Conservation (phyloP, 2,113 vertebrate genomes). For the Acanthochromis polyacanthus region DNA sequence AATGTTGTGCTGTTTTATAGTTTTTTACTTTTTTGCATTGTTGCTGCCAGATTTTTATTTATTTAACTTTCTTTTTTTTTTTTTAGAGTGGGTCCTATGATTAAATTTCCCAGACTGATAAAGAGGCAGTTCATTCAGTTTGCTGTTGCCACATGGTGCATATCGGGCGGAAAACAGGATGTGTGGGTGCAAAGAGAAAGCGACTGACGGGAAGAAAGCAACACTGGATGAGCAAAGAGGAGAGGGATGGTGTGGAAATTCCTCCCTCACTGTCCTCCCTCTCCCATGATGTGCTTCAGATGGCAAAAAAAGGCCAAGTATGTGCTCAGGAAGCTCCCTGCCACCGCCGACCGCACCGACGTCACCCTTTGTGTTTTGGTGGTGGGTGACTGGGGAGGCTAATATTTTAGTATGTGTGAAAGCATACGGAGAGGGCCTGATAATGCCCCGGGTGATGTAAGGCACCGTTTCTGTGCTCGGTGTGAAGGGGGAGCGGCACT, state of each 20-base stretch:
- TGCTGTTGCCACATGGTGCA: slow-evolving; percentile 29
- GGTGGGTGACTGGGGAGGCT: slow-evolving; percentile 53
- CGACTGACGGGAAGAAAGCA: slow-evolving; percentile 8
- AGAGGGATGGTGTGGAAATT: background rate
- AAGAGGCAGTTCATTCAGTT: slow-evolving; percentile 1
- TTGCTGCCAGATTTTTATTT: no score
- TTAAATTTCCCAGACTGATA: background rate
- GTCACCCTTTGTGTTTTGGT: slow-evolving; percentile 63
- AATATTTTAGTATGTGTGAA: slow-evolving; percentile 81
- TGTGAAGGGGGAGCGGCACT: slow-evolving; percentile 31
- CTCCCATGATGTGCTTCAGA: slow-evolving; percentile 16
- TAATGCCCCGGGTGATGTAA: slow-evolving; percentile 79
- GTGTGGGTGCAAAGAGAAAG: slow-evolving; percentile 19
- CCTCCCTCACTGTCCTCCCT: slow-evolving; percentile 26
- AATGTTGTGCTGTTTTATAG: no score
- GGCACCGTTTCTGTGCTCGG: slow-evolving; percentile 68
- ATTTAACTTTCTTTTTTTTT: no score
- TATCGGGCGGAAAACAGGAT: slow-evolving; percentile 47
- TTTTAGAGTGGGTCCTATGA: no score
- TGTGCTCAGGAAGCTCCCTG: slow-evolving; percentile 36
- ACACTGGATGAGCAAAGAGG: background rate
- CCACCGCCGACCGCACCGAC: slow-evolving; percentile 1
- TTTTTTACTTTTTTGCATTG: no score
- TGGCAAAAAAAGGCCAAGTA: slow-evolving; percentile 58
- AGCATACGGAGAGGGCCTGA: slow-evolving; percentile 69